Evolutionary conservation across 1,140 invertebrate genomes (phyloP).

Genomic region (Drosophila suzukii): DNA sequence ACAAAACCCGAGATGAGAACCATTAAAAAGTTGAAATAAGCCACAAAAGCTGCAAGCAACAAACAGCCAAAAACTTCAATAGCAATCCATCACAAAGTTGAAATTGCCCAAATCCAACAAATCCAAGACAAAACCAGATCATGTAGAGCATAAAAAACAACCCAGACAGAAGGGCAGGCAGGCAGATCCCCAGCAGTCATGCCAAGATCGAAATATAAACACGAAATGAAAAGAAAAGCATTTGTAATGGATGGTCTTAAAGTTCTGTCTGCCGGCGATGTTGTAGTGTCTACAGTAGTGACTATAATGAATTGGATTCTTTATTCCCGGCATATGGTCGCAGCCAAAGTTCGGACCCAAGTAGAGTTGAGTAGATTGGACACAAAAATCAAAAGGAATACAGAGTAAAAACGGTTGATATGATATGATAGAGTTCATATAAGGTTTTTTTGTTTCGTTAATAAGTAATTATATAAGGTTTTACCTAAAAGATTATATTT

Average conservation of each 20-base stretch:
- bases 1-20: constrained; percentile 33
- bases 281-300: constrained; percentile 14
- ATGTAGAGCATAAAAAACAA: constrained; percentile 62
- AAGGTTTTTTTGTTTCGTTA: neutral
- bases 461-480: neutral
- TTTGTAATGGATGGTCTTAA: constrained; percentile 63
- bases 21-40: constrained; percentile 58
- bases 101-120: constrained; percentile 67
- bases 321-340: constrained; percentile 18
- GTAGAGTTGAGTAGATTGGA: constrained; percentile 15
- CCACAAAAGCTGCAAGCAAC: constrained; percentile 40
- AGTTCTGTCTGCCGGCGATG: constrained; percentile 10
- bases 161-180: constrained; percentile 39
- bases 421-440: neutral
- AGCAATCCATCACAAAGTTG: constrained; percentile 70
- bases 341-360: neutral
- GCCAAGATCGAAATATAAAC: constrained; percentile 64
- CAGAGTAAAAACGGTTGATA: neutral
- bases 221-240: constrained; percentile 66
- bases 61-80: constrained; percentile 50
- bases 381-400: neutral
- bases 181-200: constrained; percentile 35
- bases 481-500: no score
- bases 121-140: constrained; percentile 69
- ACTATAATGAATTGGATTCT: constrained; percentile 18